Percentiles rank a stretch among this genome's conserved stretches.
These are phyloP conservation scores for Acrocephalus kingi DNA, from an alignment of 2,113 vertebrate species.

Conservation along the genomic window DNA sequence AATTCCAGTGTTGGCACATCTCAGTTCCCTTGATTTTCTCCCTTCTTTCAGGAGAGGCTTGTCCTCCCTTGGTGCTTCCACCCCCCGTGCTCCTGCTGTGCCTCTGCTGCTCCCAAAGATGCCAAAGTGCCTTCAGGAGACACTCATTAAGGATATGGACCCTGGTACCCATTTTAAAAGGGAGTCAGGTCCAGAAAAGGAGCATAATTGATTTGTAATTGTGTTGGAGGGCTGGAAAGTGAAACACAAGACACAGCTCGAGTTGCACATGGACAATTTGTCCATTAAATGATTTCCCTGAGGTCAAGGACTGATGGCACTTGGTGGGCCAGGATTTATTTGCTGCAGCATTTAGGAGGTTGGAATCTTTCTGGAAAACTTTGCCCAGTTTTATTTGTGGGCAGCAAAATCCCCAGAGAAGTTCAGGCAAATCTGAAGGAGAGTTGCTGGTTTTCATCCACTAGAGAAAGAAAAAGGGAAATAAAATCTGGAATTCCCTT, in stretches of 20 bases:
- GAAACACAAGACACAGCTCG: not conserved
- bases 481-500: not conserved
- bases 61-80: not conserved
- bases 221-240: not conserved
- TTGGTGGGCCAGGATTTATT: not conserved
- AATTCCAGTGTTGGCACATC: not conserved
- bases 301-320: not conserved
- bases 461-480: not conserved
- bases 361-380: not conserved
- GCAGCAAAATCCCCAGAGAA: not conserved
- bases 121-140: not conserved
- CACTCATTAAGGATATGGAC: not conserved
- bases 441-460: rapidly evolving
- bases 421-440: not conserved
- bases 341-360: not conserved
- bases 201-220: not conserved
- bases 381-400: not conserved
- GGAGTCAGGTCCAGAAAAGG: not conserved
- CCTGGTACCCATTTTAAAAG: not conserved
- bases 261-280: constrained; percentile 31
- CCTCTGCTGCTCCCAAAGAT: not conserved
- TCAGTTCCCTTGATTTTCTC: not conserved
- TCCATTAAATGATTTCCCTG: not conserved
- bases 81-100: not conserved
- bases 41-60: not conserved